Conservation (phyloP, 2,113 vertebrate species). For the Dinomys branickii region DNA sequence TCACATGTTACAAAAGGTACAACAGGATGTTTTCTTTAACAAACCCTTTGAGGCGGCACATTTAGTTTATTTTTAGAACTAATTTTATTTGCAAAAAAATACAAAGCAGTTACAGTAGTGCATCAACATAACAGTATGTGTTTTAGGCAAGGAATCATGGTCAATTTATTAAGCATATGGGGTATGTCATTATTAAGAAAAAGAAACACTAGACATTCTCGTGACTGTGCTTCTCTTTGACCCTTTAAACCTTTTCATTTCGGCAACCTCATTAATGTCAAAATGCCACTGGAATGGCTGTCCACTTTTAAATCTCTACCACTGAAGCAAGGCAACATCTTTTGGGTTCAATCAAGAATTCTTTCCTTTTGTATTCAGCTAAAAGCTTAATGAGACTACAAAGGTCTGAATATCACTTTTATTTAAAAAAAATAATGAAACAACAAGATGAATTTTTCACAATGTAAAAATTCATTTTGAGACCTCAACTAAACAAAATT, state of each 20-base stretch:
- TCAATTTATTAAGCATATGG: slow-evolving; percentile 85
- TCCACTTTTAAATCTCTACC: slow-evolving; percentile 69
- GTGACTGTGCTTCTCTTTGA: slow-evolving; percentile 76
- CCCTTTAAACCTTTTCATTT: slow-evolving; percentile 81
- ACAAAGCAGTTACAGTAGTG: background rate
- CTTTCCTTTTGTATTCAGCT: slow-evolving; percentile 68
- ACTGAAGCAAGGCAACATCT: slow-evolving; percentile 57
- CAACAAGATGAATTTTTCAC: slow-evolving; percentile 61
- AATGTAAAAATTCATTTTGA: slow-evolving; percentile 60
- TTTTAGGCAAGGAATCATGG: slow-evolving; percentile 82
- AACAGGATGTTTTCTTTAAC: background rate
- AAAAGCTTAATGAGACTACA: slow-evolving; percentile 78
- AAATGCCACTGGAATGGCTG: slow-evolving; percentile 71
- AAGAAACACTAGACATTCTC: slow-evolving; percentile 82
- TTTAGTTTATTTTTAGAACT: slow-evolving; percentile 6
- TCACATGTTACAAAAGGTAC: background rate
- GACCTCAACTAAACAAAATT: slow-evolving; percentile 3
- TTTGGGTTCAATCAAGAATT: slow-evolving; percentile 67
- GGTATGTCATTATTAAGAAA: slow-evolving; percentile 85
- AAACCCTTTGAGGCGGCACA: background rate
- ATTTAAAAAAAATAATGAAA: slow-evolving; percentile 60
- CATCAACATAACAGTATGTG: slow-evolving; percentile 33
- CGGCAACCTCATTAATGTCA: slow-evolving; percentile 81
- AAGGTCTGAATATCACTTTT: slow-evolving; percentile 76
- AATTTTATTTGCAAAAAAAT: slow-evolving; percentile 54